These are phyloP conservation scores for Aricia agestis DNA, from an alignment of 1,140 invertebrate genomes.

Conservation along the genomic window DNA sequence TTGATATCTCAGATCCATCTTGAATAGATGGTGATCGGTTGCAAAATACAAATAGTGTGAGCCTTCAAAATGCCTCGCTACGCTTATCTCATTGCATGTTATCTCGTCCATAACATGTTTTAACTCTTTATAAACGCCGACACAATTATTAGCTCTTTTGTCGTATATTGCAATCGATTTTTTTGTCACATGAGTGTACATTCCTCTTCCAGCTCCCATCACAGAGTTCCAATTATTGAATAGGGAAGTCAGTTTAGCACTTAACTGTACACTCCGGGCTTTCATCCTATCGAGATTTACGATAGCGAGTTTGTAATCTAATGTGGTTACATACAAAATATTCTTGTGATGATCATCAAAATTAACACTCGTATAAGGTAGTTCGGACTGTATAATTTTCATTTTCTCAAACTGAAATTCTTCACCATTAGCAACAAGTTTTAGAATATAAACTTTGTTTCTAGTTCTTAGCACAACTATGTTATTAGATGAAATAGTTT, in stretches of 20 bases:
- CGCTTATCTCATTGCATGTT: slow-evolving; percentile 51
- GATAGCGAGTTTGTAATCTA: slow-evolving; percentile 51
- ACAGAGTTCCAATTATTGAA: slow-evolving; percentile 61
- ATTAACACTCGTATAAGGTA: slow-evolving; percentile 54
- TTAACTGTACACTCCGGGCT: slow-evolving; percentile 45
- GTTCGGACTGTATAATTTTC: slow-evolving; percentile 46
- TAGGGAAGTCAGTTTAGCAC: slow-evolving; percentile 29
- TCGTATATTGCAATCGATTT: slow-evolving; percentile 51
- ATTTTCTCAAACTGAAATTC: slow-evolving; percentile 42
- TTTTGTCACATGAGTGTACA: slow-evolving; percentile 47
- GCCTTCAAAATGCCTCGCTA: slow-evolving; percentile 40
- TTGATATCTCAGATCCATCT: slow-evolving; percentile 50
- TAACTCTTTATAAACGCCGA: slow-evolving; percentile 41
- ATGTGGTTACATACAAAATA: slow-evolving; percentile 53
- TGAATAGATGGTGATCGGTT: slow-evolving; percentile 57
- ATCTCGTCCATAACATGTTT: slow-evolving; percentile 46
- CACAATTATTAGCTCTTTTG: slow-evolving; percentile 45
- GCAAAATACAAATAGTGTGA: slow-evolving; percentile 46
- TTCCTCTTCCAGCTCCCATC: slow-evolving; percentile 39
- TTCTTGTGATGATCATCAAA: slow-evolving; percentile 61
- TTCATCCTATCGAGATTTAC: slow-evolving; percentile 58
- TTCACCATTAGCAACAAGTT: slow-evolving; percentile 34
- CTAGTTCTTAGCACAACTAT: slow-evolving; percentile 51
- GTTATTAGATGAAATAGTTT: slow-evolving; percentile 51
- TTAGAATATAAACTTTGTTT: slow-evolving; percentile 53